phyloP scores from a whole-genome alignment of 2,888 invertebrate species.

The Apotomis betuletana region DNA sequence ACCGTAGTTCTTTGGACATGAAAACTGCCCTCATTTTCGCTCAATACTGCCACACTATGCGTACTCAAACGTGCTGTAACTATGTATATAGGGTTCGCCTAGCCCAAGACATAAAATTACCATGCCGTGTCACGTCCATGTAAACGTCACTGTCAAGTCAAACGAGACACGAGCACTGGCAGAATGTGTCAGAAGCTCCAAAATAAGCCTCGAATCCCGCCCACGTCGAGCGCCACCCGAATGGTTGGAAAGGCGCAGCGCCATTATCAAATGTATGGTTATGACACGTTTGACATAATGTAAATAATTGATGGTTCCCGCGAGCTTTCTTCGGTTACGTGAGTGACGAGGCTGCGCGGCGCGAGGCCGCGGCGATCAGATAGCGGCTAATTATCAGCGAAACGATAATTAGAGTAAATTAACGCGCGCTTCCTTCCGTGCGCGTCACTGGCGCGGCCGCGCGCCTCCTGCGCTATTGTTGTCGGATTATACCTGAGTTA shows the following conservation, averaged over 20 bases:
- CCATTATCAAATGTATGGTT: not conserved
- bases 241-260: not conserved
- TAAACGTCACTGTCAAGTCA: no score
- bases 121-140: no score
- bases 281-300: conserved; percentile 14
- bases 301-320: conserved; percentile 15
- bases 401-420: conserved; percentile 22
- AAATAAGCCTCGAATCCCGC: not conserved
- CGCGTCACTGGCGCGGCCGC: not conserved
- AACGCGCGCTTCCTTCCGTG: conserved; percentile 34
- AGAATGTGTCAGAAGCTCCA: no score
- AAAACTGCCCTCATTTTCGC: no score
- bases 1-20: no score
- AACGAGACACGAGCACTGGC: no score
- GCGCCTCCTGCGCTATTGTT: not conserved
- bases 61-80: no score
- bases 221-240: no score
- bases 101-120: no score
- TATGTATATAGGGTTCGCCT: no score
- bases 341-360: conserved; percentile 2
- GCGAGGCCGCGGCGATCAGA: conserved; percentile 36
- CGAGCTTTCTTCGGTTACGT: conserved; percentile 25
- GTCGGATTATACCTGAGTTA: no score
- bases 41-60: no score
- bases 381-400: conserved; percentile 30